Evolutionary conservation across 1,140 invertebrate species (phyloP).

Genomic region (Homalodisca vitripennis): DNA sequence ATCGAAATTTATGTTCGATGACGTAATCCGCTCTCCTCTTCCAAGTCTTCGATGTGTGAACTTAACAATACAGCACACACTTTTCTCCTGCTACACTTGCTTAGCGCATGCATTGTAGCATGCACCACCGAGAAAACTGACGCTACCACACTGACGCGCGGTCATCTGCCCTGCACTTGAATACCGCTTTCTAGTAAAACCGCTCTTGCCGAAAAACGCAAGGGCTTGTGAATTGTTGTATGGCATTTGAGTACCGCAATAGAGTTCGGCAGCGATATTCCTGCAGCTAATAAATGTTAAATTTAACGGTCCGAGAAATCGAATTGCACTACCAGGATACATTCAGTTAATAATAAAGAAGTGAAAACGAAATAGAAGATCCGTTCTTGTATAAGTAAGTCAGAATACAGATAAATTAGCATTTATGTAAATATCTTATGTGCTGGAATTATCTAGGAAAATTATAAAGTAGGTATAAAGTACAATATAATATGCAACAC

Average conservation of each 20-base stretch:
- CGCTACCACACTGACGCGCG: neutral
- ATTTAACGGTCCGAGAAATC: too few relatives aligned
- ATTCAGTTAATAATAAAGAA: too few relatives aligned
- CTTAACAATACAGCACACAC: neutral
- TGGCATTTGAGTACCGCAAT: neutral
- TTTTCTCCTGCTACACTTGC: neutral
- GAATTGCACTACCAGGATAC: too few relatives aligned
- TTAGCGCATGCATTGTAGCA: neutral
- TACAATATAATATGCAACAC: too few relatives aligned
- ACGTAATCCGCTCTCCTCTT: neutral
- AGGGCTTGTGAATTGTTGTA: neutral
- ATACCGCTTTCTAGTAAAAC: too few relatives aligned
- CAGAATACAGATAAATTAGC: too few relatives aligned
- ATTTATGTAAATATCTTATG: too few relatives aligned
- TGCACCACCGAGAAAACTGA: neutral
- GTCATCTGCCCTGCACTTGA: neutral
- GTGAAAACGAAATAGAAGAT: too few relatives aligned
- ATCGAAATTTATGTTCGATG: neutral
- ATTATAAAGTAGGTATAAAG: too few relatives aligned
- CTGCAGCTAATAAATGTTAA: conserved; percentile 7
- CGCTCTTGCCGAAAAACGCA: conserved; percentile 9
- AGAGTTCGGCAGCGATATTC: neutral
- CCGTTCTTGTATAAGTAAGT: too few relatives aligned
- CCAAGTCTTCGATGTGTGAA: neutral
- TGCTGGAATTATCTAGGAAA: too few relatives aligned